Evolutionary conservation across 2,797 vertebrate species (phyloP).

Genomic region (Psittacula echo): DNA sequence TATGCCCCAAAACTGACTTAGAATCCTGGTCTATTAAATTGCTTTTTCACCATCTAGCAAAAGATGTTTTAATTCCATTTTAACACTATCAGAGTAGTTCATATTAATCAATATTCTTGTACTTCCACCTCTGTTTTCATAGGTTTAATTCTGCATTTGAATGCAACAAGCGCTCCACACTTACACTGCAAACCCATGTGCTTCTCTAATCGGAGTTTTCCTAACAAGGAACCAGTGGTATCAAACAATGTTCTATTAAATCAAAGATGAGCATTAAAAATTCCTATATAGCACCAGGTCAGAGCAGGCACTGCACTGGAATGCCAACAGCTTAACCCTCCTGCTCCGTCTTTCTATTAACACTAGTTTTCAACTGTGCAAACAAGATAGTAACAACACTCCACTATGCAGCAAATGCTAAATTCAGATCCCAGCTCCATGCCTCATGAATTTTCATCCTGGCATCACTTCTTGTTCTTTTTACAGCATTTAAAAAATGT

Average conservation of each 20-base stretch:
- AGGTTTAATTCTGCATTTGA: neutral
- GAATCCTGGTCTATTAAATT: accelerated
- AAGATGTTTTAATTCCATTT: neutral
- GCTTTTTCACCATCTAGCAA: neutral
- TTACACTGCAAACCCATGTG: neutral
- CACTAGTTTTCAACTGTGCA: conserved; percentile 51
- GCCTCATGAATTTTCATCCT: conserved; percentile 71
- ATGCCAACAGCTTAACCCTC: neutral
- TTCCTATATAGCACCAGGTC: neutral
- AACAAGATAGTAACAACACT: conserved; percentile 63
- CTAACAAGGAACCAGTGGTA: conserved; percentile 26
- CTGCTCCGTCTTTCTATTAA: conserved; percentile 31
- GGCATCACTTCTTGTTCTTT: conserved; percentile 73
- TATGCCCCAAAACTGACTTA: accelerated
- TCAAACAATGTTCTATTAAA: neutral
- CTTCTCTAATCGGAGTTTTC: neutral
- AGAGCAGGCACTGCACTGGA: neutral
- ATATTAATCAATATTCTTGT: neutral
- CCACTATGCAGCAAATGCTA: conserved; percentile 31
- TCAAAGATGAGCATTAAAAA: neutral
- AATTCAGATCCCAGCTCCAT: conserved; percentile 42
- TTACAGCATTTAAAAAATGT: conserved; percentile 75
- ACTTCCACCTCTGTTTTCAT: neutral
- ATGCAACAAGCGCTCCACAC: neutral
- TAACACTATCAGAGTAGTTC: neutral